Evolutionary conservation across 2,888 invertebrate genomes (phyloP), one percentile per base, ranked within the genome.

Genomic region (Chalcis sispes): DNA sequence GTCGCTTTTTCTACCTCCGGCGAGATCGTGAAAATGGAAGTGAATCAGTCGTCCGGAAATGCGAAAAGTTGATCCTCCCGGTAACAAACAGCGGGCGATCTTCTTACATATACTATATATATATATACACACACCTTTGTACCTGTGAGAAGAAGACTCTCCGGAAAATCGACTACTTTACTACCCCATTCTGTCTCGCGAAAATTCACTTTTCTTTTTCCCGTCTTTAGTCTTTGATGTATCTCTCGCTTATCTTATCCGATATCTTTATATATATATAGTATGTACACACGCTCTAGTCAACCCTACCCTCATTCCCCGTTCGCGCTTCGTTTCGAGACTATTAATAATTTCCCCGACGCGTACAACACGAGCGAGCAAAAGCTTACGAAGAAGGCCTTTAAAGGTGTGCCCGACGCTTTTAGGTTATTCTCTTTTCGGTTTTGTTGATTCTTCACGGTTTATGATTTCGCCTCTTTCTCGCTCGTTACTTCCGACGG

Each of bases 321-420:
- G 48, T 48, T 40, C 20, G 52, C 23, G 10, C 40, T 23, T 8
- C 36, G 40, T 54, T 65, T 65, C 50, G 23, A 5, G 0, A 25
- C 65, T 40, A 66, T 66, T 25, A 66, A 66, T 66, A 52, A 54
- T 66, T 18, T 7, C 32, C 5, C 25, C 42, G 15, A 2, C 42
- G 42, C 42, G 7, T n/a, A n/a, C n/a, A n/a, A n/a, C n/a, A n/a
- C n/a, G n/a, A n/a, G n/a, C n/a, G n/a, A n/a, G n/a, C n/a, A n/a
- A n/a, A n/a, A n/a, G n/a, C n/a, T n/a, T n/a, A n/a, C n/a, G n/a
- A n/a, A n/a, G n/a, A n/a, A n/a, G n/a, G n/a, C n/a, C n/a, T n/a
- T n/a, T n/a, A n/a, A n/a, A n/a, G n/a, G n/a, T n/a, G n/a, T n/a
- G n/a, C n/a, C n/a, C n/a, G n/a, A n/a, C n/a, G n/a, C n/a, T n/a